These are phyloP conservation scores for Muscicapa comitata DNA, from an alignment of 2,797 vertebrate species.

Conservation along the genomic window DNA sequence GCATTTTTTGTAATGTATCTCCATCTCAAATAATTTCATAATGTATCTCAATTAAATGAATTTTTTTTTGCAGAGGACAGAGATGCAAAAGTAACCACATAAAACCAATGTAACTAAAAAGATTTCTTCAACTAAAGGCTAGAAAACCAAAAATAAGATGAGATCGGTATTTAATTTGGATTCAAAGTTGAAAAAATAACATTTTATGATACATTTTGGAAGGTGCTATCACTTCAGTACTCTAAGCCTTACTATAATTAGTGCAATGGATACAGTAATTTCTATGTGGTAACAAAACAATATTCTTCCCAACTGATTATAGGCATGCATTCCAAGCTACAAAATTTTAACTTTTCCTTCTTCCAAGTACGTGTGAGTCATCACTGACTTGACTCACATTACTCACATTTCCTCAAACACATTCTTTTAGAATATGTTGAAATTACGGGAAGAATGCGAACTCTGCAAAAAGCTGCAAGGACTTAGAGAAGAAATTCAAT, in stretches of 20 bases:
- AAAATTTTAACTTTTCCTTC: slow-evolving; percentile 63
- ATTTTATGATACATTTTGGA: neutral
- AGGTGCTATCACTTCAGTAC: neutral
- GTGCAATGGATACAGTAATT: neutral
- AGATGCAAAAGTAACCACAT: neutral
- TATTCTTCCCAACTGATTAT: slow-evolving; percentile 22
- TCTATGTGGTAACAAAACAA: slow-evolving; percentile 1
- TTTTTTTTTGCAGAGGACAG: neutral
- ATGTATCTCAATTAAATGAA: neutral
- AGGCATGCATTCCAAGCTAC: slow-evolving; percentile 35
- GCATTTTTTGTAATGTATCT: neutral
- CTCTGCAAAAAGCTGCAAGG: slow-evolving; percentile 51
- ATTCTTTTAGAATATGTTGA: slow-evolving; percentile 74
- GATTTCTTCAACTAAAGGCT: neutral
- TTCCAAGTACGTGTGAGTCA: slow-evolving; percentile 73
- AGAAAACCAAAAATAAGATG: neutral
- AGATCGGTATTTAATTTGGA: neutral
- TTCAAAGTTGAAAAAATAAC: neutral
- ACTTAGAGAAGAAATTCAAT: neutral
- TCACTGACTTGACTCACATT: slow-evolving; percentile 63
- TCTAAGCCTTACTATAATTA: neutral
- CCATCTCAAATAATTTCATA: neutral
- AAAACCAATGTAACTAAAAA: neutral
- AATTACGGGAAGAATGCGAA: slow-evolving; percentile 73
- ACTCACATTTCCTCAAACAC: slow-evolving; percentile 76